Percentiles rank a stretch among this genome's conserved stretches.
phyloP scores from a whole-genome alignment of 2,888 invertebrate species.

The Lymantria monacha region DNA sequence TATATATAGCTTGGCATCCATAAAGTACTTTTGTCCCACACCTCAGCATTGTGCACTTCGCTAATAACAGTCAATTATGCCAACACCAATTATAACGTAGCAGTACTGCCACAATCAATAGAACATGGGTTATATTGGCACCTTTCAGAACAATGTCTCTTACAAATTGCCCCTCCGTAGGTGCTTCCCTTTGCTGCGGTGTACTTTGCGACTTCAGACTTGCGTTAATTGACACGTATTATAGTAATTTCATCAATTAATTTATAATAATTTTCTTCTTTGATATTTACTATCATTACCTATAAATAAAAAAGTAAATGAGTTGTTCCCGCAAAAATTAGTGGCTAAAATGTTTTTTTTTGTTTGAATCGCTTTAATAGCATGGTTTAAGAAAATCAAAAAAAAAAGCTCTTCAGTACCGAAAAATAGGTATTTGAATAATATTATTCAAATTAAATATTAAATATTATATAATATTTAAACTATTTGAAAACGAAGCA shows the following conservation, averaged over 20 bases:
- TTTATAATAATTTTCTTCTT: neutral
- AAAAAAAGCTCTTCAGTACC: no score
- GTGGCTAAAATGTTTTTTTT: no score
- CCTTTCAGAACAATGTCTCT: conserved; percentile 30
- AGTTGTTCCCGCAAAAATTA: no score
- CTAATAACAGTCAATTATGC: conserved; percentile 30
- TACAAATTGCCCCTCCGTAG: conserved; percentile 34
- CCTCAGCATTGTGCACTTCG: conserved; percentile 26
- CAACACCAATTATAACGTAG: conserved; percentile 57
- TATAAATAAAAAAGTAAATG: no score
- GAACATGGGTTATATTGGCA: conserved; percentile 5
- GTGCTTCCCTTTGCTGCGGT: conserved; percentile 7
- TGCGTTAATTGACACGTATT: conserved; percentile 34
- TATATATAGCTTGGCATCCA: neutral
- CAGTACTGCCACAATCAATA: conserved; percentile 2
- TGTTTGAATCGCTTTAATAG: no score
- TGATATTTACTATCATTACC: no score
- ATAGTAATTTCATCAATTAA: neutral
- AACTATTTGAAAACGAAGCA: no score
- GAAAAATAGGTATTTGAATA: no score
- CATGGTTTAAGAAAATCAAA: no score
- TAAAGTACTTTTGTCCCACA: conserved; percentile 17
- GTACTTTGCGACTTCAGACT: conserved; percentile 8
- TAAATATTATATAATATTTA: no score
- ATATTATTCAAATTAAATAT: no score